Evolutionary conservation across 2,888 invertebrate species (phyloP).

Genomic region (Poecilobothrus nobilitatus): DNA sequence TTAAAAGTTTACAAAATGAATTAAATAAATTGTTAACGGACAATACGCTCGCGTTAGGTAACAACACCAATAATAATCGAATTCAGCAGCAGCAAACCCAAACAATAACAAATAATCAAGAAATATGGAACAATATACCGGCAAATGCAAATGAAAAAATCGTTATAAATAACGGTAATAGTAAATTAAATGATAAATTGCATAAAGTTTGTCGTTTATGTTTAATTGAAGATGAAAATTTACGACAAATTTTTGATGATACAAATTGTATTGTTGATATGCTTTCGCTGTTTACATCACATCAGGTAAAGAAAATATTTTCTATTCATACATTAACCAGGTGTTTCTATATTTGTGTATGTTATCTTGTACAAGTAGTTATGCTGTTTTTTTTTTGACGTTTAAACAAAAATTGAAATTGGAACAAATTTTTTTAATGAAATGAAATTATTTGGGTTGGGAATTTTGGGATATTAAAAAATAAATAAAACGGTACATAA

Average conservation of each 20-base stretch:
- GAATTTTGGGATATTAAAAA: not conserved
- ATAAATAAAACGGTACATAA: not conserved
- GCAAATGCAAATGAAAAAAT: constrained; percentile 1
- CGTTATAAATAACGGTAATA: not conserved
- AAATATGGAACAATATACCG: constrained; percentile 4
- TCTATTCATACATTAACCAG: not conserved
- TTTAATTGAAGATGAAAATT: constrained; percentile 17
- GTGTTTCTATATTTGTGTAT: not conserved
- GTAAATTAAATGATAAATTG: constrained; percentile 18
- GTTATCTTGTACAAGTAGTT: not conserved
- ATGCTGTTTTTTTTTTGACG: not conserved
- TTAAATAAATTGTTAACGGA: constrained; percentile 4
- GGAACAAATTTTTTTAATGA: not conserved
- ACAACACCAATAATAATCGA: not conserved
- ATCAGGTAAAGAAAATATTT: constrained; percentile 34
- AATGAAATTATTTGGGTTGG: too few relatives aligned
- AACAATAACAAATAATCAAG: constrained; percentile 6
- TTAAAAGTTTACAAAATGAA: not conserved
- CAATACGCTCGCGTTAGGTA: constrained; percentile 9
- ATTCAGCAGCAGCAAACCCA: not conserved
- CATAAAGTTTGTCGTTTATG: constrained; percentile 19
- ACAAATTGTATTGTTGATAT: constrained; percentile 33
- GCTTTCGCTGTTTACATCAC: constrained; percentile 38
- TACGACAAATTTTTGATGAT: constrained; percentile 17
- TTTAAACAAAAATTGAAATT: not conserved